Percentiles rank a stretch among this genome's conserved stretches.
Evolutionary conservation across 2,888 invertebrate species (phyloP).

Genomic region (Drosophila ezoana): DNA sequence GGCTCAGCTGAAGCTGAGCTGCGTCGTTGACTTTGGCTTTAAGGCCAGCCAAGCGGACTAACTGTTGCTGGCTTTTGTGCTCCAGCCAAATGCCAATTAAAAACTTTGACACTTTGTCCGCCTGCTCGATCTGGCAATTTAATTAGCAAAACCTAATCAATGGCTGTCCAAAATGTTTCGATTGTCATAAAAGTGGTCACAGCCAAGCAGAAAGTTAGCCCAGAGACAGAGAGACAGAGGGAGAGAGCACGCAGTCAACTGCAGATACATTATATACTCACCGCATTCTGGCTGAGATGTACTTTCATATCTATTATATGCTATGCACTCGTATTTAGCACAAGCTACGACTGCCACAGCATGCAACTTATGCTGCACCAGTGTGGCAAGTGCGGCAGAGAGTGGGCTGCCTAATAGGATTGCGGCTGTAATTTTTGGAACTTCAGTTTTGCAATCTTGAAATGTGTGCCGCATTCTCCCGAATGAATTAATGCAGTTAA

Average conservation of each 20-base stretch:
- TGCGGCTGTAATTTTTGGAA: conserved; percentile 48
- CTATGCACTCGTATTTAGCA: conserved; percentile 1
- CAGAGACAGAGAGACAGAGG: background rate
- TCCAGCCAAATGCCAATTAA: conserved; percentile 40
- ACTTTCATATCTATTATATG: conserved; percentile 6
- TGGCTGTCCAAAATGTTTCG: conserved; percentile 13
- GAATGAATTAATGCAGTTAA: background rate
- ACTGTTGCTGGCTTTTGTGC: conserved; percentile 10
- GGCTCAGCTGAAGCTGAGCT: background rate
- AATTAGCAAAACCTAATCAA: conserved; percentile 43
- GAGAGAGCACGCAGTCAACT: conserved; percentile 2
- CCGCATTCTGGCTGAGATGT: background rate
- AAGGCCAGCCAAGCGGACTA: conserved; percentile 7
- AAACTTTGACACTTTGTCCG: conserved; percentile 27
- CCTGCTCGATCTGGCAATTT: conserved; percentile 25
- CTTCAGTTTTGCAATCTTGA: conserved; percentile 28
- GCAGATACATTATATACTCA: background rate
- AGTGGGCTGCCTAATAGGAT: conserved; percentile 47
- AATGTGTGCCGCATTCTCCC: conserved; percentile 11
- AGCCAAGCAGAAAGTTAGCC: background rate
- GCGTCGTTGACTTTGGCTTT: background rate
- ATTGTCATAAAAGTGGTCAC: conserved; percentile 20
- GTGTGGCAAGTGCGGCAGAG: background rate
- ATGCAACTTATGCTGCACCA: conserved; percentile 51
- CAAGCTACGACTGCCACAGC: conserved; percentile 13